phyloP scores from a whole-genome alignment of 2,113 vertebrate genomes.

The Sebastes fasciatus region DNA sequence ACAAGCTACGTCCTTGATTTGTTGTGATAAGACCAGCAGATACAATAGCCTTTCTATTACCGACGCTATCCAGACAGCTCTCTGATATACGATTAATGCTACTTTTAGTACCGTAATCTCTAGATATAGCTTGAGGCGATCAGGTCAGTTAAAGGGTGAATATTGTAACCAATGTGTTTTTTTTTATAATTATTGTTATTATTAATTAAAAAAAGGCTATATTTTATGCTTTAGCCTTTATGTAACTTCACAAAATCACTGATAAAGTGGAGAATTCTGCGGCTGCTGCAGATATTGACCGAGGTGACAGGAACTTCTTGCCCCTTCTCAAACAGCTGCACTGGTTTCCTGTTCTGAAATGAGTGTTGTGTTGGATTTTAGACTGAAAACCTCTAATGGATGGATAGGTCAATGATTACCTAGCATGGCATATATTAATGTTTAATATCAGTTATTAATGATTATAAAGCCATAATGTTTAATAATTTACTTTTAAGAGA shows the following conservation, averaged over 20 bases:
- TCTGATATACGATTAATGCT: not conserved
- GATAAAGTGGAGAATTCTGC: not conserved
- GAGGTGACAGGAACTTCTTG: not conserved
- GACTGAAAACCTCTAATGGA: not conserved
- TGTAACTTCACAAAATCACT: not conserved
- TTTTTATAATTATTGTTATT: not conserved
- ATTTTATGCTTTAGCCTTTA: not conserved
- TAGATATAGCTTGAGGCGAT: not conserved
- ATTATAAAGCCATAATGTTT: conserved; percentile 50
- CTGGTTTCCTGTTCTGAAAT: not conserved
- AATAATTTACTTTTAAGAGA: conserved; percentile 59
- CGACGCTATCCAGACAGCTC: not conserved
- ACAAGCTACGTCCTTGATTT: conserved; percentile 55
- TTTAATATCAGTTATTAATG: conserved; percentile 56
- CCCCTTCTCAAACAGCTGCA: not conserved
- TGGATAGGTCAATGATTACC: conserved; percentile 48
- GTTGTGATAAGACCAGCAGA: conserved; percentile 50
- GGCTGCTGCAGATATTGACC: not conserved
- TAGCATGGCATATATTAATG: conserved; percentile 17
- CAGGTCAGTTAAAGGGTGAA: not conserved
- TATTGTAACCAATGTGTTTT: not conserved
- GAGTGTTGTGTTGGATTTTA: conserved; percentile 6
- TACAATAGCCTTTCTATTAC: conserved; percentile 33
- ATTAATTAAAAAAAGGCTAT: not conserved
- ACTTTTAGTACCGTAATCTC: not conserved